Conservation (phyloP, 1,140 invertebrate species). For the Drosophila willistoni region DNA sequence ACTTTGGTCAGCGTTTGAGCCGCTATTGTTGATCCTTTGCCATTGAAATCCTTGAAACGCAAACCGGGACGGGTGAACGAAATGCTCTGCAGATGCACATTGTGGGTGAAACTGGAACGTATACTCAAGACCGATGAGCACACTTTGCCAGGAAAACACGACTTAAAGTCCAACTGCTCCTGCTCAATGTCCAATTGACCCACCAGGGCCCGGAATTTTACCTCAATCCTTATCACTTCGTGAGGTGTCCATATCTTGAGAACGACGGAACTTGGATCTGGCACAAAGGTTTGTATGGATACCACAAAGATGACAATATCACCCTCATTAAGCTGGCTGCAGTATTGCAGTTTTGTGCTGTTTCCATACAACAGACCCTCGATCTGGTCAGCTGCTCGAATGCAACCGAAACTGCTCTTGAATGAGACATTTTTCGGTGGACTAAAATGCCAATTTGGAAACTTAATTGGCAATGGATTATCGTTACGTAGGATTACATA, state of each 20-base stretch:
- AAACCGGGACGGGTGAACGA: constrained; percentile 64
- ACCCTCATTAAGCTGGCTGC: constrained; percentile 46
- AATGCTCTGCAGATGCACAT: constrained; percentile 87
- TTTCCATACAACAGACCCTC: constrained; percentile 23
- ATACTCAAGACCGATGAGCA: constrained; percentile 89
- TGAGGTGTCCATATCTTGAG: constrained; percentile 90
- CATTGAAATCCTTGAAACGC: constrained; percentile 84
- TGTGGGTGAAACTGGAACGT: constrained; percentile 89
- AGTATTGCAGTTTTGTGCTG: constrained; percentile 38
- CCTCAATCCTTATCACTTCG: constrained; percentile 87
- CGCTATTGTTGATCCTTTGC: constrained; percentile 78
- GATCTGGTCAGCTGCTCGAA: constrained; percentile 7
- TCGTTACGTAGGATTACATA: constrained; percentile 70
- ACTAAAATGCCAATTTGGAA: constrained; percentile 73
- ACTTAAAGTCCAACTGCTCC: constrained; percentile 88
- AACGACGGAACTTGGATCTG: constrained; percentile 88
- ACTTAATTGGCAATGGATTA: constrained; percentile 73
- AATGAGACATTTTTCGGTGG: constrained; percentile 67
- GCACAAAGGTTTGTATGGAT: constrained; percentile 87
- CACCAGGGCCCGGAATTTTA: constrained; percentile 86
- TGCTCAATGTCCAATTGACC: constrained; percentile 86
- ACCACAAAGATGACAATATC: constrained; percentile 89
- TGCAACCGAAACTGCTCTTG: constrained; percentile 62
- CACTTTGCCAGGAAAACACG: constrained; percentile 93
- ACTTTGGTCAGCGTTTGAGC: constrained; percentile 84